These are phyloP conservation scores for Jacana jacana DNA, from an alignment of 2,113 vertebrate genomes.

Conservation along the genomic window DNA sequence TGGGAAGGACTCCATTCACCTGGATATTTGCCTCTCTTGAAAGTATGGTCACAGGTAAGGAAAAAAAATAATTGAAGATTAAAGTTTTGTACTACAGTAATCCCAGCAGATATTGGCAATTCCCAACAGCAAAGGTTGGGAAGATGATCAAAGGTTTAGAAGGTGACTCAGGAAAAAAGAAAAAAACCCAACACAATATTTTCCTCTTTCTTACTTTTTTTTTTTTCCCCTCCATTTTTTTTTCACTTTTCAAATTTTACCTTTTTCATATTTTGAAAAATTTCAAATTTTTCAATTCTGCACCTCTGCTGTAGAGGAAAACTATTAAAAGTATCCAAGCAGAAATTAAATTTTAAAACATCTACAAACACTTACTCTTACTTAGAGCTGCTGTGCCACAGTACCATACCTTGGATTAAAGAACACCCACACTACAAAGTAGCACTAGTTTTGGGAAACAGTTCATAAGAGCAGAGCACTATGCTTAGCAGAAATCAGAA, in stretches of 20 bases:
- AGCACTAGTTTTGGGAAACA: background rate
- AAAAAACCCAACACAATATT: background rate
- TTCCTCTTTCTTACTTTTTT: background rate
- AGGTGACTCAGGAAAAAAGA: background rate
- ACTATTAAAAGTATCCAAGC: background rate
- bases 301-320: background rate
- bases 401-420: background rate
- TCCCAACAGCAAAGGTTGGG: background rate
- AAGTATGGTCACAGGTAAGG: background rate
- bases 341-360: background rate
- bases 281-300: background rate
- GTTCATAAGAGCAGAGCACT: background rate
- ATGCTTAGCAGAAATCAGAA: background rate
- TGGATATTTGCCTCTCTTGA: background rate
- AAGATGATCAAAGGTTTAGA: background rate
- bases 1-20: background rate
- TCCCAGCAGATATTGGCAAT: background rate
- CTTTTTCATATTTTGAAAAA: background rate
- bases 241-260: background rate
- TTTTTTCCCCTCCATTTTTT: background rate
- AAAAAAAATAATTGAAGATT: background rate
- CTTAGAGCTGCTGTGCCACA: background rate
- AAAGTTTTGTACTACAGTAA: background rate
- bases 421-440: background rate
- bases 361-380: background rate